Evolutionary conservation across 2,113 vertebrate species (phyloP), one percentile per base, ranked within the genome.

Genomic region (Onychostoma macrolepis): DNA sequence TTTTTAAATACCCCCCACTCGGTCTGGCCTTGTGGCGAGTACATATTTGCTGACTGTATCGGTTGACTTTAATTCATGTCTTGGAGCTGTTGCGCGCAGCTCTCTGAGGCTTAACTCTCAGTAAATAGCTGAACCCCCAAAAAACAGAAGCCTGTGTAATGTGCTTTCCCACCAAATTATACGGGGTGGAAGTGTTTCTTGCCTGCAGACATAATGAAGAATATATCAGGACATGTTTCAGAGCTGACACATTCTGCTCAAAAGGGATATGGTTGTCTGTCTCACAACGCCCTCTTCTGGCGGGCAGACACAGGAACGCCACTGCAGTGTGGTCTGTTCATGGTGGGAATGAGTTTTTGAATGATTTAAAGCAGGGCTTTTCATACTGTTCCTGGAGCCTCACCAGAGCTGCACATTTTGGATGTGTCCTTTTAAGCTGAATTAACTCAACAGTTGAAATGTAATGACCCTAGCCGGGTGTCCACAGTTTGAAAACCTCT

Each of bases 91-190:
- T 28, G n/a, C 48, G 80, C 11, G 19, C 63, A 69, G 63, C 43
- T 69, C 80, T 83, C 63, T 33, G 21, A 83, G 80, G 80, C 80
- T 83, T 83, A 71, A 48, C 80, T 83, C 80, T 83, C 80, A 71
- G 80, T 83, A 83, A 83, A 83, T 50, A 83, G 65, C 81, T 71
- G 43, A 48, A 50, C 41, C 80, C 74, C 56, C 8, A 48, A 67
- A 69, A 83, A 83, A 83, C 41, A 67, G 19, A 71, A 48, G 43
- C 63, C 65, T 15, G 63, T 83, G 81, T 83, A 83, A 83, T 83
- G 41, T 83, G 43, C 83, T 84, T 84, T 75, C 65, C 50, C 67
- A 84, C 67, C 69, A 74, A 74, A 74, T 84, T 74, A 84, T 58
- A 84, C 48, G 8, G 48, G 82, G 65, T n/a, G 45, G 69, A 72